Evolutionary conservation across 1,140 invertebrate species (phyloP).

Genomic region (Aphaenogaster floridana): DNA sequence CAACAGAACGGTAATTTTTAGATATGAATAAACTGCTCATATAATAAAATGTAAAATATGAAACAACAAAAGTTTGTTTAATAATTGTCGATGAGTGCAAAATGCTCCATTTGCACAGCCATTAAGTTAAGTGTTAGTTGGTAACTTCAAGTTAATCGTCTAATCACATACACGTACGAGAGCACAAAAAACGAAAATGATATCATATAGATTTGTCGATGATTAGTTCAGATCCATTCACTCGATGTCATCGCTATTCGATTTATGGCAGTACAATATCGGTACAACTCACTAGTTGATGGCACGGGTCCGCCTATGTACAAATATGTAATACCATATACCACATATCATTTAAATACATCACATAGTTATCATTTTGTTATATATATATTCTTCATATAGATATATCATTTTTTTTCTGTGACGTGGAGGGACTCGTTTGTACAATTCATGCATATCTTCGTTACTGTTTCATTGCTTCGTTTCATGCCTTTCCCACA

Average conservation of each 20-base stretch:
- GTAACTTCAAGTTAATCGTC: constrained; percentile 64
- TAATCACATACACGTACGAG: constrained; percentile 60
- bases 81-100: constrained; percentile 62
- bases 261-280: constrained; percentile 82
- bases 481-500: constrained; percentile 81
- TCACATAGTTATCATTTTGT: constrained; percentile 86
- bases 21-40: constrained; percentile 47
- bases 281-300: constrained; percentile 86
- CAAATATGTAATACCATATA: constrained; percentile 87
- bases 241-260: constrained; percentile 69
- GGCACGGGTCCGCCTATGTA: constrained; percentile 86
- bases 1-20: constrained; percentile 61
- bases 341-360: constrained; percentile 87
- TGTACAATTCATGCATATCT: constrained; percentile 86
- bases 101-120: constrained; percentile 65
- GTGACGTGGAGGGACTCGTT: constrained; percentile 87
- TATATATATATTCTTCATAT: constrained; percentile 82
- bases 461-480: constrained; percentile 86
- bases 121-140: constrained; percentile 62
- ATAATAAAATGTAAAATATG: constrained; percentile 62
- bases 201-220: constrained; percentile 54
- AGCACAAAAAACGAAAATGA: constrained; percentile 57
- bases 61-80: constrained; percentile 55
- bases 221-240: constrained; percentile 64
- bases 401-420: constrained; percentile 83